Percentiles rank a stretch among this genome's conserved stretches.
phyloP scores from a whole-genome alignment of 2,797 vertebrate species.

The Macroramphosus scolopax region DNA sequence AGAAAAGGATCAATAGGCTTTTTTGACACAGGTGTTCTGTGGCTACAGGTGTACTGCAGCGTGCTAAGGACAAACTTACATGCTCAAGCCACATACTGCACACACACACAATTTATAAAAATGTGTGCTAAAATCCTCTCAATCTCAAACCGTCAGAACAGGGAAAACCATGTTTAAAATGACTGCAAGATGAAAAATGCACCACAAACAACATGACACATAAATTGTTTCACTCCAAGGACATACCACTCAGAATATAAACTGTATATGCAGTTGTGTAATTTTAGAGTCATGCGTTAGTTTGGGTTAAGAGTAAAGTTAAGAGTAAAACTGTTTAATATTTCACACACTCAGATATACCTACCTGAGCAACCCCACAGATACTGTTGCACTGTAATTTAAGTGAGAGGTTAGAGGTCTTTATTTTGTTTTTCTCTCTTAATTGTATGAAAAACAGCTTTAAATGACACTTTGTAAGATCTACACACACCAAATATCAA shows the following conservation, averaged over 20 bases:
- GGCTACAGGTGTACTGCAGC: neutral
- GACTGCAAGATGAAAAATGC: slow-evolving; percentile 17
- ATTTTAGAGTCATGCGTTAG: slow-evolving; percentile 43
- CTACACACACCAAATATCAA: too few relatives aligned
- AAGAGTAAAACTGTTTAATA: slow-evolving; percentile 11
- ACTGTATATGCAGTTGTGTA: too few relatives aligned
- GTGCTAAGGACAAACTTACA: slow-evolving; percentile 17
- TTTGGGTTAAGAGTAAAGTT: slow-evolving; percentile 47
- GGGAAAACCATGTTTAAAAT: slow-evolving; percentile 5
- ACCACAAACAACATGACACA: slow-evolving; percentile 14
- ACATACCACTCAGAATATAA: neutral
- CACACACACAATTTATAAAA: slow-evolving; percentile 10
- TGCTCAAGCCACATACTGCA: slow-evolving; percentile 15
- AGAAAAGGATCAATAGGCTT: neutral
- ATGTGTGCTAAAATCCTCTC: slow-evolving; percentile 6
- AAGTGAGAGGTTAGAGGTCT: slow-evolving; percentile 65
- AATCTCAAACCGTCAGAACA: neutral
- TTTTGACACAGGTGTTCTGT: too few relatives aligned
- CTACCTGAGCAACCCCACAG: slow-evolving; percentile 98
- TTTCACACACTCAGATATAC: slow-evolving; percentile 54
- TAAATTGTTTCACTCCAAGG: slow-evolving; percentile 2
- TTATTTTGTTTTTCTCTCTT: too few relatives aligned
- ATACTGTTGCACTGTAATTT: slow-evolving; percentile 92
- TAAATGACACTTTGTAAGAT: too few relatives aligned
- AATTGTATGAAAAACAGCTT: too few relatives aligned